Evolutionary conservation across 2,113 vertebrate species (phyloP).

Genomic region (Bubo blakistoni): DNA sequence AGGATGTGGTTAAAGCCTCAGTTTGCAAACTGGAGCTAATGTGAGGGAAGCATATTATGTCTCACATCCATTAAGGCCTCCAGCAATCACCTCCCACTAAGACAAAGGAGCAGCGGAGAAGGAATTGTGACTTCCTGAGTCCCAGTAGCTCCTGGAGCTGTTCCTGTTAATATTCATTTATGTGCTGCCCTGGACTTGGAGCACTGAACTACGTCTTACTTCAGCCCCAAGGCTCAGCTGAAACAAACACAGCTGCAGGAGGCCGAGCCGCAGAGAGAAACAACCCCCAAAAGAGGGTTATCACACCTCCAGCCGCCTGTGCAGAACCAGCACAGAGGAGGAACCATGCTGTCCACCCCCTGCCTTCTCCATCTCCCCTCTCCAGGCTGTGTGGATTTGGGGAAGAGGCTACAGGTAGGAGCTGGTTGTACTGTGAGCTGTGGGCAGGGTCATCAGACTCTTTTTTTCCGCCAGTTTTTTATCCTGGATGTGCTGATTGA

Average conservation of each 20-base stretch:
- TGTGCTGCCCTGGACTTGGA: neutral
- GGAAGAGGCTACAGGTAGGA: neutral
- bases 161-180: slow-evolving; percentile 52
- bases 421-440: neutral
- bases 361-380: neutral
- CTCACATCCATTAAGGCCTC: slow-evolving; percentile 37
- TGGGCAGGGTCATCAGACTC: neutral
- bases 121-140: slow-evolving; percentile 40
- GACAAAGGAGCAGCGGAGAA: neutral
- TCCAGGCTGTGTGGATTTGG: neutral
- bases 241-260: slow-evolving; percentile 41
- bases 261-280: slow-evolving; percentile 8
- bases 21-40: slow-evolving; percentile 46
- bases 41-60: neutral
- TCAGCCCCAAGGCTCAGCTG: slow-evolving; percentile 2
- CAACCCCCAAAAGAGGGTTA: neutral
- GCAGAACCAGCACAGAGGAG: neutral
- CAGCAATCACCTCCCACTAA: slow-evolving; percentile 32
- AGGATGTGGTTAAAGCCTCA: slow-evolving; percentile 60
- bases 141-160: slow-evolving; percentile 9
- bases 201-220: neutral
- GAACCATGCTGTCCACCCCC: neutral
- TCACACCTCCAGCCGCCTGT: neutral
- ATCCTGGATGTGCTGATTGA: neutral
- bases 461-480: fast-evolving